Conservation (phyloP, 2,797 vertebrate genomes). For the Chaetodon trifasciatus region DNA sequence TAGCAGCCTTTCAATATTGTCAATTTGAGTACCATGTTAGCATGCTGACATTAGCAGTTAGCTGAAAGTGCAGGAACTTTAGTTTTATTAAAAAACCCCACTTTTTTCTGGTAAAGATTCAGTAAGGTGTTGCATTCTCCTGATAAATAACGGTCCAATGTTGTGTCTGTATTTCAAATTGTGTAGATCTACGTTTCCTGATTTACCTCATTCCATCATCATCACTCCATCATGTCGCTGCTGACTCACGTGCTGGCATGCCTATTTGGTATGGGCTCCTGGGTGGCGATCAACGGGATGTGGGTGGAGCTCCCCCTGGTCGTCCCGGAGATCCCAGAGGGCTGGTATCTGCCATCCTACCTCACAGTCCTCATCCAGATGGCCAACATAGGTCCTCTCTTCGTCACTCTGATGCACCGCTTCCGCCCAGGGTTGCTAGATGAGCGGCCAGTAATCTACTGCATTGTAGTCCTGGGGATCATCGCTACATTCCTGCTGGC, state of each 20-base stretch:
- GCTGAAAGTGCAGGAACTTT: no score
- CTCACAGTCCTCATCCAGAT: constrained; percentile 90
- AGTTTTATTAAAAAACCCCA: no score
- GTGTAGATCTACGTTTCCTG: constrained; percentile 27
- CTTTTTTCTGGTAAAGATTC: not conserved
- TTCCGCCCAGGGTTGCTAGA: constrained; percentile 82
- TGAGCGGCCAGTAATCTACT: constrained; percentile 85
- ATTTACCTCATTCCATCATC: constrained; percentile 19
- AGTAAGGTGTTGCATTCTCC: not conserved
- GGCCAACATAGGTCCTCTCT: constrained; percentile 89
- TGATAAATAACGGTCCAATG: not conserved
- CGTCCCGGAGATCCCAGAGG: constrained; percentile 82
- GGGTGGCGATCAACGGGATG: constrained; percentile 92
- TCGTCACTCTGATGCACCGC: constrained; percentile 87
- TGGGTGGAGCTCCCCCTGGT: constrained; percentile 91
- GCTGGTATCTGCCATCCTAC: constrained; percentile 89
- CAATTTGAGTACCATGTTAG: not conserved
- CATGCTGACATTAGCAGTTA: not conserved
- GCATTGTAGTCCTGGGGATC: constrained; percentile 82
- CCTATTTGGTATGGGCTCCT: constrained; percentile 90
- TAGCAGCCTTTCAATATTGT: not conserved
- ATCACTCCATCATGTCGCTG: constrained; percentile 81
- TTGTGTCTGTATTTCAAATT: constrained; percentile 68
- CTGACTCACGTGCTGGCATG: constrained; percentile 85
- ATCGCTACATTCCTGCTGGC: constrained; percentile 86